Base-by-base conservation (phyloP, 2,797 vertebrate species). In the Chelonia mydas region DNA sequence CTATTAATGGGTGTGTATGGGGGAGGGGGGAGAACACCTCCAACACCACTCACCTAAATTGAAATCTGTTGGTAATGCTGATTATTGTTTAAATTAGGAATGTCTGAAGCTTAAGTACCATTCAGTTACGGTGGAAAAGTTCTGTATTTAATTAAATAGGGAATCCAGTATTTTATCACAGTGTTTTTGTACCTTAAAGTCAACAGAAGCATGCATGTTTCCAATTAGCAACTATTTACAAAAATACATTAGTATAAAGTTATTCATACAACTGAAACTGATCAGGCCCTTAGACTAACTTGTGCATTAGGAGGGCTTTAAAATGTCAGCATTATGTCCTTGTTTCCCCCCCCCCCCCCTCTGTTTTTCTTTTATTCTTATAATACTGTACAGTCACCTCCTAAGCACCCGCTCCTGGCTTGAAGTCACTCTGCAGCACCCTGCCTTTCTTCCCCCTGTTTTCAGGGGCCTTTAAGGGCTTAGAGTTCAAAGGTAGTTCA, bases 211-310 rank as follows among this genome's bases (percentile, higher is more conserved):
- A 37, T 80, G 15, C 0, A 2, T 12, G 2, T 41, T 5, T 47
- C 13, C 23, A 37, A 81, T 90, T 90, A 59, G 2, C 4, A 81
- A 5, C 57, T n/a, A 10, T 88, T 54, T 1, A 47, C 90, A 25
- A 5, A 76, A 72, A 11, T 17, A 11, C 37, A 5, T 8, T 68
- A 45, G 33, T 7, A 27, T 72, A 31, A 93, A 49, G 0, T n/a
- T 51, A 81, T 87, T 85, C 55, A 55, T 5, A 2, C 5, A 90
- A 77, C 19, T 89, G 23, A 89, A 86, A 54, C 83, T 82, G 45
- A 11, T 2, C 76, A 72, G 41, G 65, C n/a, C 10, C 3, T 55
- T 27, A 84, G 81, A 84, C 53, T 57, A 28, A 1, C 5, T 23
- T 87, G 5, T 31, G 3, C 77, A 23, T 45, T 72, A 72, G 84